phyloP scores from a whole-genome alignment of 2,797 vertebrate species.

The Xiphophorus birchmanni region DNA sequence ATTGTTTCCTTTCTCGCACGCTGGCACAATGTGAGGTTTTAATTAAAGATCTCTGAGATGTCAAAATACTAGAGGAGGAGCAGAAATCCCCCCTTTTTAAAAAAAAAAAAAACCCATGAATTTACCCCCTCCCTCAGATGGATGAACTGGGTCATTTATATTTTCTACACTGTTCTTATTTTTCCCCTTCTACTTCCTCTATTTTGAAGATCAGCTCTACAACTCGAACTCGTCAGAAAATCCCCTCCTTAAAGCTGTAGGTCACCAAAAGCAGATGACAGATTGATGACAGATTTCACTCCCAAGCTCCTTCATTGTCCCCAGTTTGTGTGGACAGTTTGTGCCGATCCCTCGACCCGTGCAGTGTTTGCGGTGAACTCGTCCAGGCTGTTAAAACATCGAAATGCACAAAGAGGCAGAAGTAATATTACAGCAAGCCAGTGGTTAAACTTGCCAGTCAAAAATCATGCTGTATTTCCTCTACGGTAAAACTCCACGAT shows the following conservation, averaged over 20 bases:
- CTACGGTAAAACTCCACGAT: neutral
- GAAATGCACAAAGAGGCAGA: neutral
- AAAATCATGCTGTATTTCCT: neutral
- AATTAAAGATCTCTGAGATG: neutral
- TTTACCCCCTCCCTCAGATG: neutral
- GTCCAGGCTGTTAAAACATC: conserved; percentile 5
- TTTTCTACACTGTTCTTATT: neutral
- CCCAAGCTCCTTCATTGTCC: neutral
- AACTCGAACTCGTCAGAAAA: neutral
- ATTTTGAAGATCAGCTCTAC: neutral
- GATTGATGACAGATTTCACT: neutral
- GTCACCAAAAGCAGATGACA: neutral
- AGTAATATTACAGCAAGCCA: neutral
- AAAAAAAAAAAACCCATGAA: neutral
- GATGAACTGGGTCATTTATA: neutral
- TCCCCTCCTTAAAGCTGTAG: neutral
- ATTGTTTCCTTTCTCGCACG: neutral
- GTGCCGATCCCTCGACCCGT: neutral
- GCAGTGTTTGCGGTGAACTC: neutral
- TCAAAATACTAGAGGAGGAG: neutral
- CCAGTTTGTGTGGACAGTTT: neutral
- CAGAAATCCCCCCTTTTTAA: neutral
- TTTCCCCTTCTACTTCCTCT: neutral
- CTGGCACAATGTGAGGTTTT: neutral
- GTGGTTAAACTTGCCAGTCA: neutral